Evolutionary conservation across 2,113 vertebrate species (phyloP).

Genomic region (Zosterops lateralis): DNA sequence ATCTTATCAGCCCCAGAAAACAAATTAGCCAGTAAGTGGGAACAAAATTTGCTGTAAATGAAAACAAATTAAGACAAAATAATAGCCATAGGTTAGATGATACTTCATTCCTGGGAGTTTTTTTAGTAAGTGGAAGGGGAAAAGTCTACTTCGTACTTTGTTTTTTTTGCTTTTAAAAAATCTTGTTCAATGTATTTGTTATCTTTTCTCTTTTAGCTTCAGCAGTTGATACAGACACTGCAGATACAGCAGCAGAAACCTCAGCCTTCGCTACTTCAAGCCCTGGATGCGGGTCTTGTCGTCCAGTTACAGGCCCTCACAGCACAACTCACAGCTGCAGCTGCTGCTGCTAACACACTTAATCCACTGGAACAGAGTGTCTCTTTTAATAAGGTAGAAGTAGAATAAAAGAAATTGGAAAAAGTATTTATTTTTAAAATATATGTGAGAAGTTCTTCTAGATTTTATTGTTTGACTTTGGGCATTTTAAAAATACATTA

Average conservation of each 20-base stretch:
- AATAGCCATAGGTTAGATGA: not conserved
- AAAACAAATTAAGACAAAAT: constrained; percentile 18
- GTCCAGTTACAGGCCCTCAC: constrained; percentile 97
- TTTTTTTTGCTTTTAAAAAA: not conserved
- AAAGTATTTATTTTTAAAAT: not conserved
- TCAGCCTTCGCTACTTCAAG: constrained; percentile 93
- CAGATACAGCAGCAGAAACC: constrained; percentile 99
- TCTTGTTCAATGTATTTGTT: not conserved
- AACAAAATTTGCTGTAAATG: constrained; percentile 29
- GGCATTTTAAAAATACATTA: not conserved
- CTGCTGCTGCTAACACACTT: constrained; percentile 90
- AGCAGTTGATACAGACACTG: constrained; percentile 94
- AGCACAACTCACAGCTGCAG: constrained; percentile 95
- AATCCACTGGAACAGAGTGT: constrained; percentile 94
- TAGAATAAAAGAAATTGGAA: not conserved
- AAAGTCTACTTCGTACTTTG: not conserved
- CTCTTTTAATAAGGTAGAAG: constrained; percentile 93
- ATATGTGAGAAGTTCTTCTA: not conserved
- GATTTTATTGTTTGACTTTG: not conserved
- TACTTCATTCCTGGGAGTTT: not conserved
- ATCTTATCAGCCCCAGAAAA: constrained; percentile 55
- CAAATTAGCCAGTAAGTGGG: constrained; percentile 66
- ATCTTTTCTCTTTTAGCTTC: constrained; percentile 76
- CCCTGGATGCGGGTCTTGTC: constrained; percentile 93
- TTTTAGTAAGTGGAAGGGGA: not conserved